These are phyloP conservation scores for Caretta caretta DNA, from an alignment of 2,113 vertebrate genomes.

Conservation along the genomic window DNA sequence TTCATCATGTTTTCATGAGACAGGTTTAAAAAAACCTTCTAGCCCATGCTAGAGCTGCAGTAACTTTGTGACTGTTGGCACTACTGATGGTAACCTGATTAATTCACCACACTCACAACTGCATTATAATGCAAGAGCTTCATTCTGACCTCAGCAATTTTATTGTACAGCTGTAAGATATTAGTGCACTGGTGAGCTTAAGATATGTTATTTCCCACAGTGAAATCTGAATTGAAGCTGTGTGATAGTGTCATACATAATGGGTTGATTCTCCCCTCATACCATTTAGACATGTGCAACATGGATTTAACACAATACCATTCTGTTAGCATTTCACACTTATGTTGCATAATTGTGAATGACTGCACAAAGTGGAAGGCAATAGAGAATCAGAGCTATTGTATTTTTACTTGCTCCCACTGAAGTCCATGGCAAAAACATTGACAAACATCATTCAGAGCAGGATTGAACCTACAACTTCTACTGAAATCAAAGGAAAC, in stretches of 20 bases:
- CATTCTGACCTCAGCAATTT: not conserved
- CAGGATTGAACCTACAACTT: not conserved
- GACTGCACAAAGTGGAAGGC: not conserved
- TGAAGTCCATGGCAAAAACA: not conserved
- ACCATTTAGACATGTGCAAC: not conserved
- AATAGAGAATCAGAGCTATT: not conserved
- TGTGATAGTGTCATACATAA: not conserved
- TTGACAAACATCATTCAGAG: fast-evolving
- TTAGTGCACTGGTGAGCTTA: not conserved
- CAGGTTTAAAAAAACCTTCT: no score
- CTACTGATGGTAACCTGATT: not conserved
- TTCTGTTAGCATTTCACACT: not conserved
- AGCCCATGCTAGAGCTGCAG: not conserved
- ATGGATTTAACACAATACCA: not conserved
- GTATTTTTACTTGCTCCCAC: not conserved
- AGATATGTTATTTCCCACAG: not conserved
- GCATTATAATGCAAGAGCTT: not conserved
- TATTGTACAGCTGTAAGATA: not conserved
- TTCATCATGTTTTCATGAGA: not conserved
- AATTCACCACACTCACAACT: not conserved
- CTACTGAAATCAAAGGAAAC: not conserved
- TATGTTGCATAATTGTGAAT: not conserved
- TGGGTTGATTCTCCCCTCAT: not conserved
- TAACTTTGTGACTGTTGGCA: not conserved
- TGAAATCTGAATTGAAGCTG: not conserved